Evolutionary conservation across 1,140 invertebrate genomes (phyloP).

Genomic region (Solen grandis): DNA sequence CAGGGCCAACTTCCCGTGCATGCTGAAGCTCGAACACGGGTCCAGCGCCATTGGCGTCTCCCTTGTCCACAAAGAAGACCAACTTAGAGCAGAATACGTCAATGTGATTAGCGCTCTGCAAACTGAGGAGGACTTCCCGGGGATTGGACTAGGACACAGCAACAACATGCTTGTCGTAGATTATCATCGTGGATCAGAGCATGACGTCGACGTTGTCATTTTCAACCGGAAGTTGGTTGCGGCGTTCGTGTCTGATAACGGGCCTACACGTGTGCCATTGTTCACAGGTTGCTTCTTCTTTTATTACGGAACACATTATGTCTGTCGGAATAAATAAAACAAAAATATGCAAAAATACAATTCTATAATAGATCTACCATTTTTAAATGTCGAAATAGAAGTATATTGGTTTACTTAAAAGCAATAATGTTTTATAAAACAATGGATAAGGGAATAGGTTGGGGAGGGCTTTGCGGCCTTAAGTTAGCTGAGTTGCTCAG

Average conservation of each 20-base stretch:
- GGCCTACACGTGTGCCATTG: slow-evolving; percentile 56
- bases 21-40: slow-evolving; percentile 58
- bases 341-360: too few species aligned
- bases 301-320: neutral
- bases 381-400: too few species aligned
- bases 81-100: slow-evolving; percentile 11
- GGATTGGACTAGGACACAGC: slow-evolving; percentile 64
- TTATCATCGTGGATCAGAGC: slow-evolving; percentile 62
- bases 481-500: too few species aligned
- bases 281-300: slow-evolving; percentile 40
- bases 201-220: slow-evolving; percentile 66
- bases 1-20: slow-evolving; percentile 37
- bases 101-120: slow-evolving; percentile 14
- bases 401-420: too few species aligned
- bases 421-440: too few species aligned
- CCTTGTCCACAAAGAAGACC: slow-evolving; percentile 48
- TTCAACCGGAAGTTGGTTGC: slow-evolving; percentile 61
- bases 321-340: too few species aligned
- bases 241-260: slow-evolving; percentile 69
- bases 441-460: too few species aligned
- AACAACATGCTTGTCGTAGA: slow-evolving; percentile 63
- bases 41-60: slow-evolving; percentile 54
- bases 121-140: slow-evolving; percentile 57
- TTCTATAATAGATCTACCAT: too few species aligned
- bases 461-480: too few species aligned